Conservation (phyloP, 2,888 invertebrate genomes). For the Crematogaster levior region DNA sequence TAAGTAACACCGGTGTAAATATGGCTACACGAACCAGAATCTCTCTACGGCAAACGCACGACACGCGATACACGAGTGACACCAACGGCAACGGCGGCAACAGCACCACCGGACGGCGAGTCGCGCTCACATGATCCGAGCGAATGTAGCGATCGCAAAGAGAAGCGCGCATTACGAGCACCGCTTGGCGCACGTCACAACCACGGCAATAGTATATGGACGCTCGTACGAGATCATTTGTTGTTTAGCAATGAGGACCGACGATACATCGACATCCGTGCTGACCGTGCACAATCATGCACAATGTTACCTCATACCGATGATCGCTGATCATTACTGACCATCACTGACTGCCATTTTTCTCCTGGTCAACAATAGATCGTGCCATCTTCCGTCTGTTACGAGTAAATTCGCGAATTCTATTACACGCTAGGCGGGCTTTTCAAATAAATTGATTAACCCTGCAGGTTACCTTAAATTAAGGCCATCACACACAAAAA, state of each 20-base stretch:
- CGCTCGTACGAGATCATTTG: conserved; percentile 72
- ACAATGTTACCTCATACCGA: conserved; percentile 77
- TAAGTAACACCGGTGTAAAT: conserved; percentile 77
- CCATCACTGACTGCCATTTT: conserved; percentile 82
- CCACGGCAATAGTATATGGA: conserved; percentile 10
- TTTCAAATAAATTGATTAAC: conserved; percentile 17
- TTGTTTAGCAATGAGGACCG: conserved; percentile 59
- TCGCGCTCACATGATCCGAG: conserved; percentile 73
- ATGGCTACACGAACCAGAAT: conserved; percentile 73
- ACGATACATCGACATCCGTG: conserved; percentile 5
- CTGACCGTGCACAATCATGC: neutral
- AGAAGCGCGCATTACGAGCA: conserved; percentile 70
- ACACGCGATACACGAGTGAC: conserved; percentile 67
- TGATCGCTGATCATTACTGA: conserved; percentile 50
- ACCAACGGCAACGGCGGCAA: conserved; percentile 20
- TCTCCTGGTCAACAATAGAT: conserved; percentile 87
- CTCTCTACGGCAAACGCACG: conserved; percentile 64
- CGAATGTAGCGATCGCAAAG: conserved; percentile 41
- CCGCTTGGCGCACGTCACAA: conserved; percentile 56
- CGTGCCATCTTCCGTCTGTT: conserved; percentile 88
- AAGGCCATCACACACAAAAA: too few species aligned
- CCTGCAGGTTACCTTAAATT: too few species aligned
- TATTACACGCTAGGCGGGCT: neutral
- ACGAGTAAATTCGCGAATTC: conserved; percentile 27
- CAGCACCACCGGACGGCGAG: conserved; percentile 34